These are phyloP conservation scores for Bradypodion pumilum DNA, from an alignment of 2,797 vertebrate species.

Conservation along the genomic window DNA sequence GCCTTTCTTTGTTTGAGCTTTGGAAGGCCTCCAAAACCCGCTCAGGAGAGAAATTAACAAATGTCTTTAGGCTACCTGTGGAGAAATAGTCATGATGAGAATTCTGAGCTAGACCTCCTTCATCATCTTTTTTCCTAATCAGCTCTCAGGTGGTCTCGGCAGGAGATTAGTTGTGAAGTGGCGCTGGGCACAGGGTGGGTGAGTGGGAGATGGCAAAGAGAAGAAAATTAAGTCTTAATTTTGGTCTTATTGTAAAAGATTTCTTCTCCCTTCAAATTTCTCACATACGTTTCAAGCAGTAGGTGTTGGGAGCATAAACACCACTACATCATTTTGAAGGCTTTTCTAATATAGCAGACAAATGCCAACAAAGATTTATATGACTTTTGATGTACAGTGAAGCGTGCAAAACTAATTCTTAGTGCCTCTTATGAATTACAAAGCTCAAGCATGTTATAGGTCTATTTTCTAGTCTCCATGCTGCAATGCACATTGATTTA, in stretches of 20 bases:
- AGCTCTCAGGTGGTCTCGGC: constrained; percentile 40
- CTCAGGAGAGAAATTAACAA: constrained; percentile 73
- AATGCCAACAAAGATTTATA: not conserved
- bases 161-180: constrained; percentile 20
- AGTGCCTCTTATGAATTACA: not conserved
- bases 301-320: not conserved
- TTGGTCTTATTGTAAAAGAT: constrained; percentile 16
- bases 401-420: not conserved
- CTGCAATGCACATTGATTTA: not conserved
- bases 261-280: constrained; percentile 28
- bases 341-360: not conserved
- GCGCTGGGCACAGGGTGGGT: not conserved
- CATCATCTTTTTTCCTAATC: constrained; percentile 51
- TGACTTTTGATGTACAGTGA: not conserved
- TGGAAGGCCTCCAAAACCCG: constrained; percentile 72
- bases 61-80: constrained; percentile 68
- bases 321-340: constrained; percentile 20
- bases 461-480: not conserved
- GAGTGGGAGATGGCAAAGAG: constrained; percentile 1
- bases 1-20: constrained; percentile 63
- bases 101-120: constrained; percentile 6
- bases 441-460: not conserved
- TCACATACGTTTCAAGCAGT: constrained; percentile 29
- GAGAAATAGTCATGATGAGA: constrained; percentile 68
- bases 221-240: constrained; percentile 38